Evolutionary conservation across 2,888 invertebrate species (phyloP).

Genomic region (Leptopterna dolabrata): DNA sequence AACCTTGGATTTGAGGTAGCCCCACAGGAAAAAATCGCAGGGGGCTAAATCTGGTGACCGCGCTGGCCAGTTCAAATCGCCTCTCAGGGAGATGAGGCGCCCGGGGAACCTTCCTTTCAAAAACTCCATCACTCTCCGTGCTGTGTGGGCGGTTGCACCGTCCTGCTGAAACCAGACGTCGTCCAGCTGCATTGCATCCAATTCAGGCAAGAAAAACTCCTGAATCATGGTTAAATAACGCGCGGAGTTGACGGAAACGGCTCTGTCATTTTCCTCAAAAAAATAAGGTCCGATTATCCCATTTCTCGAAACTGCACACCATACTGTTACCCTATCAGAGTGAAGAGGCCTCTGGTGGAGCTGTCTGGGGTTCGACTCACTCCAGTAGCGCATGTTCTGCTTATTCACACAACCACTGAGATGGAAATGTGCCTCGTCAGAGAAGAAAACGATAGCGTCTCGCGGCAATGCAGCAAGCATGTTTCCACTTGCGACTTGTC

Average conservation of each 20-base stretch:
- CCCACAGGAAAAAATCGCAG: conserved; percentile 22
- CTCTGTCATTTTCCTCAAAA: conserved; percentile 44
- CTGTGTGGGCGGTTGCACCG: no score
- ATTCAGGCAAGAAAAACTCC: conserved; percentile 41
- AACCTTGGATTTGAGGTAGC: conserved; percentile 26
- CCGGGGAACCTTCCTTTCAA: conserved; percentile 29
- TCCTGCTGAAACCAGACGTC: not conserved
- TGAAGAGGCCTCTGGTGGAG: conserved; percentile 54
- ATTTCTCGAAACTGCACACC: conserved; percentile 10
- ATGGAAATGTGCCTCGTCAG: conserved; percentile 57
- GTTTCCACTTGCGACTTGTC: not conserved
- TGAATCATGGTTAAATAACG: conserved; percentile 48
- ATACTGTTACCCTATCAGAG: no score
- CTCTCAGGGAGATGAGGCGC: conserved; percentile 26
- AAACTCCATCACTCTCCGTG: conserved; percentile 35
- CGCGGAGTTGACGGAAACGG: conserved; percentile 34
- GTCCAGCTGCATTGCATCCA: conserved; percentile 13
- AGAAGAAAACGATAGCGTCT: conserved; percentile 9
- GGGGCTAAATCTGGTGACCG: conserved; percentile 12
- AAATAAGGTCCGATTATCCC: conserved; percentile 15
- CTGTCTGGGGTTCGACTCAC: conserved; percentile 25
- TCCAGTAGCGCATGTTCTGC: no score
- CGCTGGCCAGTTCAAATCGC: conserved; percentile 13
- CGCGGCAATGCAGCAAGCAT: not conserved
- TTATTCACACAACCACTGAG: conserved; percentile 60